Percentiles rank a stretch among this genome's conserved stretches.
Conservation (phyloP, 2,113 vertebrate genomes). For the Uria aalge region DNA sequence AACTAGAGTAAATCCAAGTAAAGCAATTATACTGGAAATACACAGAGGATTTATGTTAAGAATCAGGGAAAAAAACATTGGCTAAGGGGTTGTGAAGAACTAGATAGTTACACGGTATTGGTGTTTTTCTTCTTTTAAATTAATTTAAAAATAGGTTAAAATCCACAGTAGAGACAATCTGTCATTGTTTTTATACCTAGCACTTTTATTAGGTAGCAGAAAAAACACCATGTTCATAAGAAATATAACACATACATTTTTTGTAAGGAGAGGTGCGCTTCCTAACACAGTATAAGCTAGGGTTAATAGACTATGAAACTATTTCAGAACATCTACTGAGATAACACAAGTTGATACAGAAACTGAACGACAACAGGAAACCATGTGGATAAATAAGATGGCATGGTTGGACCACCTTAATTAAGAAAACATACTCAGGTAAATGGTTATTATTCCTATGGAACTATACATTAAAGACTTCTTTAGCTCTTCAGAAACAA, state of each 20-base stretch:
- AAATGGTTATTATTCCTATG: neutral
- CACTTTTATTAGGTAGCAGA: neutral
- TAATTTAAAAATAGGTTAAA: constrained; percentile 5
- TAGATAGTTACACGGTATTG: neutral
- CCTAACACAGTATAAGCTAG: neutral
- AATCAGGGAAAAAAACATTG: neutral
- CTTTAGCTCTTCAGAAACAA: constrained; percentile 2
- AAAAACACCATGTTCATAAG: neutral
- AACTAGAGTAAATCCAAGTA: neutral
- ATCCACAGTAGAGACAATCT: neutral
- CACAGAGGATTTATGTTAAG: neutral
- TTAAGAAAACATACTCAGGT: neutral
- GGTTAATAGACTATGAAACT: neutral
- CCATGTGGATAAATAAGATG: neutral
- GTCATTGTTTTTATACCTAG: neutral
- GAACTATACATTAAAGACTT: neutral
- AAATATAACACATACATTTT: neutral
- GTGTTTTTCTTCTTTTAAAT: neutral
- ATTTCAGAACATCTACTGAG: neutral
- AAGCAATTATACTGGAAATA: neutral
- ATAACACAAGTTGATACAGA: neutral
- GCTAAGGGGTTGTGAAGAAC: neutral
- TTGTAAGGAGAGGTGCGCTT: neutral
- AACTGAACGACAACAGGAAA: neutral
- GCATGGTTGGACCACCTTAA: neutral